Evolutionary conservation across 1,140 invertebrate species (phyloP), one percentile per base, ranked within the genome.

Genomic region (Aphelenchoides fujianensis): DNA sequence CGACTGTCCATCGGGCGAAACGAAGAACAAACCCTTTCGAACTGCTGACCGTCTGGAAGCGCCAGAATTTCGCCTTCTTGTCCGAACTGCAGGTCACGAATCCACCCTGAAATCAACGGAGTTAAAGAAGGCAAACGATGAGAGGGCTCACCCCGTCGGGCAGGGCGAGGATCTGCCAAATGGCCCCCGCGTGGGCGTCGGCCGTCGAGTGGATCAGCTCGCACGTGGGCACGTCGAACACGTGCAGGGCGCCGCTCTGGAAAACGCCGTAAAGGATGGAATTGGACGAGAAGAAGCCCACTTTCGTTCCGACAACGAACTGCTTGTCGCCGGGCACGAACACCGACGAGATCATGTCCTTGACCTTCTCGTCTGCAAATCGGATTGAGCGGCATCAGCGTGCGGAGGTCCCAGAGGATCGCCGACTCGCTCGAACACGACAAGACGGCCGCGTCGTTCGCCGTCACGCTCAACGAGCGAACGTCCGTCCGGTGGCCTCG

Each of bases 281-380:
- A 68, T 2, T 19, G 7, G 27, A 34, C 31, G 76, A 71, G 12
- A 27, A 23, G n/a, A 41, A 41, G 37, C 30, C 35, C 79, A 88
- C 88, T 84, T 94, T 93, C 69, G 92, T 89, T 34, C 94, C 95
- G 62, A 92, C 89, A 59, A 98, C 87, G 48, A 92, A 89, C 88
- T 97, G 91, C 41, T 92, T 88, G 86, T 98, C 94, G 37, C 94
- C 94, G 27, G 93, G 92, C 5, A 91, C 91, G 87, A 97, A 95
- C 61, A 89, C 87, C n/a, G 90, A 88, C 71, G 89, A 89, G 7
- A 91, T 70, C 27, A 84, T 71, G 30, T 84, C 76, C n/a, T 67
- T 69, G 32, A 84, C 66, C 27, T 54, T 66, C 9, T 77, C 64
- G 31, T 75, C 79, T n/a, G 41, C 31, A 3, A 83, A 57, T 23